Conservation (phyloP, 2,888 invertebrate species). For the Syrphus vitripennis region DNA sequence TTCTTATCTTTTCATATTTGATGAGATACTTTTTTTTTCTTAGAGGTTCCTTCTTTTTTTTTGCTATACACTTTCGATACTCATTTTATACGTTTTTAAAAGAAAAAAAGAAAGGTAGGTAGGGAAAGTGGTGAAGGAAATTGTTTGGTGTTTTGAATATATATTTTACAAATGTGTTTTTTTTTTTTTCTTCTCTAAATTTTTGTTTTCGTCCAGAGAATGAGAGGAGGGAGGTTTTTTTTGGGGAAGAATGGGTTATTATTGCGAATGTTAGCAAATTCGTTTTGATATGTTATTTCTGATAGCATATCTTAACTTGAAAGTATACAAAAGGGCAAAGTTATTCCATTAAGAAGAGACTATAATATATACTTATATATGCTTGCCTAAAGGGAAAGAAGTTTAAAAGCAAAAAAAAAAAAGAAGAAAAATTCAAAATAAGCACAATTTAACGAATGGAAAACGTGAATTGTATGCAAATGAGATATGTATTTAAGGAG, state of each 20-base stretch:
- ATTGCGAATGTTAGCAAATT: conserved; percentile 63
- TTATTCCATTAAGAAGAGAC: background rate
- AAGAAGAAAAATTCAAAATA: conserved; percentile 42
- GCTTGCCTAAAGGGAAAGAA: background rate
- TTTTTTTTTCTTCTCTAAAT: background rate
- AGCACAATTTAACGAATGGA: conserved; percentile 59
- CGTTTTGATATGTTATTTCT: conserved; percentile 57
- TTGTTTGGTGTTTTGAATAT: conserved; percentile 1
- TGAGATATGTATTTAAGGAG: conserved; percentile 25
- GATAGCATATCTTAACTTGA: conserved; percentile 23
- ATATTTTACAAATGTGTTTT: conserved; percentile 46
- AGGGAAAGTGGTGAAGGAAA: background rate
- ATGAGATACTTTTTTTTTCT: conserved; percentile 55
- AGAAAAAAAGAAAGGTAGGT: background rate
- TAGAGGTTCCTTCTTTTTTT: conserved; percentile 17
- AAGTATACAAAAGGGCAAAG: background rate
- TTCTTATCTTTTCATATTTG: conserved; percentile 67
- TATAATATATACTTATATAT: background rate
- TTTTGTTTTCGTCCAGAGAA: background rate
- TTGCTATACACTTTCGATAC: conserved; percentile 1
- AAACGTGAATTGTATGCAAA: conserved; percentile 64
- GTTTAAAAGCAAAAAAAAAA: background rate
- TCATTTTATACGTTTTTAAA: conserved; percentile 30
- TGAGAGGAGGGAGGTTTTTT: background rate
- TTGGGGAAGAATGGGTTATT: conserved; percentile 25